phyloP scores from a whole-genome alignment of 2,797 vertebrate species.

The Sitta carolinensis region DNA sequence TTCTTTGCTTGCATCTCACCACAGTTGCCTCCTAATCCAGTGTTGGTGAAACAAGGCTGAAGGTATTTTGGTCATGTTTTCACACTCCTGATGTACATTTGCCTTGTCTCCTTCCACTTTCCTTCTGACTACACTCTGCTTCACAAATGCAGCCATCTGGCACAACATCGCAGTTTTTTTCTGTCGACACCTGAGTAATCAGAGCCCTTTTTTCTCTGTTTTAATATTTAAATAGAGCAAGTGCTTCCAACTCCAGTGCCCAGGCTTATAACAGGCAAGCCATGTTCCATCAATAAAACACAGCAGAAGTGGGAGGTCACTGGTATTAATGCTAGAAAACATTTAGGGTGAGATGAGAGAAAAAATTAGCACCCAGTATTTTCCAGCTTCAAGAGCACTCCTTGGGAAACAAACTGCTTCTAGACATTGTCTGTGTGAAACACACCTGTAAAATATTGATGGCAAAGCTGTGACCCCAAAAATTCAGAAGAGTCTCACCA shows the following conservation, averaged over 20 bases:
- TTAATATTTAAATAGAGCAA: background rate
- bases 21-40: constrained; percentile 42
- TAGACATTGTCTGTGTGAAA: background rate
- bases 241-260: background rate
- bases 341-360: background rate
- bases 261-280: background rate
- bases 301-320: background rate
- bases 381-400: background rate
- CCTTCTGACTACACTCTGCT: constrained; percentile 30
- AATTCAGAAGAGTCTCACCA: background rate
- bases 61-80: constrained; percentile 58
- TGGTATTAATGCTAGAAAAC: background rate
- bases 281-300: background rate
- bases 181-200: constrained; percentile 38
- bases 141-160: constrained; percentile 38
- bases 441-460: background rate
- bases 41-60: constrained; percentile 55
- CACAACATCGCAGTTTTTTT: constrained; percentile 8
- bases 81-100: constrained; percentile 43
- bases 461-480: background rate
- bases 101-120: constrained; percentile 36
- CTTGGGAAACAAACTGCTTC: background rate
- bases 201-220: background rate
- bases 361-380: background rate
- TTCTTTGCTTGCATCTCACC: constrained; percentile 42